Base-by-base conservation (phyloP, 2,113 vertebrate species). In the Pimephales promelas region DNA sequence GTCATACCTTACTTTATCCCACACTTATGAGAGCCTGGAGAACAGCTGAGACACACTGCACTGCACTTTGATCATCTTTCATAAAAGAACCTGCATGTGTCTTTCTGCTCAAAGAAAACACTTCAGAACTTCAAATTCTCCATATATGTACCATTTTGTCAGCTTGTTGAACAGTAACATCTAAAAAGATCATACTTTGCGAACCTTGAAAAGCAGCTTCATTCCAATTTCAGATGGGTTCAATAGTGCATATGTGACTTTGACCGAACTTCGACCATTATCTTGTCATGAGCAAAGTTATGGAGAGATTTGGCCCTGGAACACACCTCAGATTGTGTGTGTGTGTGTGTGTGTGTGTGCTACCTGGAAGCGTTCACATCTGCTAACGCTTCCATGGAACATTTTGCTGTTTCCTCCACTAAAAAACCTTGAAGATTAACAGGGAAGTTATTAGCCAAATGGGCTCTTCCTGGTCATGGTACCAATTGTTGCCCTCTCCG, bases 361-460 rank as follows among this genome's bases (percentile, higher is more conserved):
- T 79, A 85, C 81, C 87, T 85, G 83, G 40, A 59, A 73, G 16
- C 79, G 89, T 92, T 71, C 93, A 96, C 96, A 97, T 96, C 96
- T 97, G 96, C 93, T 94, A 95, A 91, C 91, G 88, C 92, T 97
- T 96, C 90, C 59, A 62, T 72, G 90, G 90, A 91, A 90, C 88
- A 89, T 90, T 92, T 90, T 94, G 94, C 93, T 91, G 92, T 95
- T 89, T 94, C 91, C 92, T 81, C 92, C 94, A 91, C 93, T 91
- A 92, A 88, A 91, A 91, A 92, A 72, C 91, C 88, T 87, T 86
- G 73, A 92, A 90, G 89, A 89, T 93, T 89, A 92, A 92, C 91
- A 92, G 93, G 93, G 95, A 95, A 95, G 92, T 91, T 93, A 95
- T 96, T 95, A 96, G 92, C 91, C 92, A 93, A 94, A 94, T 86